Base-by-base conservation (phyloP, 2,797 vertebrate genomes). In the Podarcis siculus region DNA sequence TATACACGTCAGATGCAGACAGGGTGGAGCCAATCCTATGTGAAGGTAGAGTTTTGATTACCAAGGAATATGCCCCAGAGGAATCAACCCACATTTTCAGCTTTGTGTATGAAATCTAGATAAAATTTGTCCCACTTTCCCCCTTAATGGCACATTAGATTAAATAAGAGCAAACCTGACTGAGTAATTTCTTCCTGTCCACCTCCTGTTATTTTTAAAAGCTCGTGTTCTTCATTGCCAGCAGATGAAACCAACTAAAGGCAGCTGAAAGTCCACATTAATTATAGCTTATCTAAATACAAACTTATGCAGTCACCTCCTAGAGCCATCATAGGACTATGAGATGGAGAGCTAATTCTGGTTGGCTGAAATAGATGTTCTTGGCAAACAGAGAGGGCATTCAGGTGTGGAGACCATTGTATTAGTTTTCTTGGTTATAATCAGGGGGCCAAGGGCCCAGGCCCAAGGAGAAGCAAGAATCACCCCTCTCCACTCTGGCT, bases 201-300 rank as follows among this genome's bases (percentile, higher is more conserved):
- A 66, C n/a, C 75, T 71, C 42, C 32, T n/a, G 12, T 61, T 81
- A 23, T 72, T 89, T 93, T 86, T 93, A 23, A 87, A 87, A 67
- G 27, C 86, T 0, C 35, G 2, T 6, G 13, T 87, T 66, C 64
- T 86, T 72, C 5, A 49, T 42, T 64, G 84, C 83, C 89, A 89
- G 93, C 90, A 83, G 85, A 79, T 66, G 61, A 89, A 95, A 94
- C 92, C 71, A 83, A 86, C 88, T 76, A 89, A 93, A 86, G 73
- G 86, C 3, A 94, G 85, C 88, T 95, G 86, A 83, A 95, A 94
- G 83, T 89, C 83, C 7, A 12, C 32, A 78, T 72, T 85, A 95
- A 92, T 92, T 92, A 91, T 55, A 89, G 81, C 89, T 89, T 91
- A 88, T 89, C 90, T 94, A 94, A 95, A 94, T 92, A 94, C 95